Evolutionary conservation across 2,888 invertebrate species (phyloP), one percentile per base, ranked within the genome.

Genomic region (Boloria selene): DNA sequence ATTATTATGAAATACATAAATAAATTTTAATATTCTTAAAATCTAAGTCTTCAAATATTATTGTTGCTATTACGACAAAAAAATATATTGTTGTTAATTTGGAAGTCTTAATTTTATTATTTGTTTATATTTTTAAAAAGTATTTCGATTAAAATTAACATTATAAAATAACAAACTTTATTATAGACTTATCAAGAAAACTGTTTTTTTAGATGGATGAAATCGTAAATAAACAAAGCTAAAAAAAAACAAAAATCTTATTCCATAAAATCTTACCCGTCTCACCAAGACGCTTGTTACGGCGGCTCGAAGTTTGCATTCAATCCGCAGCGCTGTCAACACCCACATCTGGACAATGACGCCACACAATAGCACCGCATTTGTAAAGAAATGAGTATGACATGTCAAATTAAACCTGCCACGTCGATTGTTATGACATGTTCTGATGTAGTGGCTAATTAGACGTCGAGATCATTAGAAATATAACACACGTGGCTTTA

Each of bases 261-360:
- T 67, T 86, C 84, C 79, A 74, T 17, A 67, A 10, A 53, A 59
- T 52, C 5, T 17, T 16, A 13, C 54, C 45, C 17, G 53, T 56
- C 69, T 56, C 69, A 73, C 72, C 75, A 84, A 85, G 85, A 82
- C 79, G 87, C 87, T 88, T 87, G 87, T 88, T 88, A 88, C 67
- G 65, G 65, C 63, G 71, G 70, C 80, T 79, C 81, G 72, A 79
- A 82, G 87, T 87, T 88, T 87, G 87, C 86, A 86, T 87, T 85
- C 80, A 84, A 82, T 79, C 78, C 79, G 74, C 73, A 73, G 60
- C 64, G 61, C 49, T 62, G 67, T 67, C 71, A 64, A 63, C 59
- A 14, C 64, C 62, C 64, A 45, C 52, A 54, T 52, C 55, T 61
- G 70, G 64, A 65, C 66, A 61, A 67, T 64, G 62, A 62, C 45